phyloP scores from a whole-genome alignment of 2,797 vertebrate genomes.

The Etheostoma perlongum region DNA sequence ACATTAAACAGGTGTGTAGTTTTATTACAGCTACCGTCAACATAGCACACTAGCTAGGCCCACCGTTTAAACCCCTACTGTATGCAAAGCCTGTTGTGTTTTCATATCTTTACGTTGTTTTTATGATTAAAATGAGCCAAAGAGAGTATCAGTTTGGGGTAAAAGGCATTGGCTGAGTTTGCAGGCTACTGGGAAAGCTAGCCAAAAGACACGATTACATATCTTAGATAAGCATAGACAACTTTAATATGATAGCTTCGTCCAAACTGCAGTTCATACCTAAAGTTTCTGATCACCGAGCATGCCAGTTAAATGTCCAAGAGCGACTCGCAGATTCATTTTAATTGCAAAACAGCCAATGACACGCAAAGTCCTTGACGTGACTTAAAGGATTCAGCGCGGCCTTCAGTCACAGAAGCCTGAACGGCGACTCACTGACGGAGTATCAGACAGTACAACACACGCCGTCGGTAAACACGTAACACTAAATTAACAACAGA shows the following conservation, averaged over 20 bases:
- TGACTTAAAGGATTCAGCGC: slow-evolving; percentile 50
- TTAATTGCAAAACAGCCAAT: slow-evolving; percentile 35
- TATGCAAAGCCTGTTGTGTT: no score
- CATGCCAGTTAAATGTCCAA: background rate
- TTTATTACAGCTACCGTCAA: no score
- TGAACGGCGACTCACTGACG: background rate
- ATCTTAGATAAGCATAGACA: background rate
- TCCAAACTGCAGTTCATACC: accelerated
- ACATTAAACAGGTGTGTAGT: no score
- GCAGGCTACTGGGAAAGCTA: slow-evolving; percentile 2
- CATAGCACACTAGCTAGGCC: no score
- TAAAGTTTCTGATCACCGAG: accelerated
- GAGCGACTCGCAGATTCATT: accelerated
- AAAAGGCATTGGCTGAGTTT: background rate
- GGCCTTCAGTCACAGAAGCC: slow-evolving; percentile 46
- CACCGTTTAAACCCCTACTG: no score
- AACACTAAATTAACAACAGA: accelerated
- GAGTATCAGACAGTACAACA: accelerated
- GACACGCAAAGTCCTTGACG: slow-evolving; percentile 84
- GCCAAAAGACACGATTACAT: background rate
- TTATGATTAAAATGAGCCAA: background rate
- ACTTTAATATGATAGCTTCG: accelerated
- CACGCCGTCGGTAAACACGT: accelerated
- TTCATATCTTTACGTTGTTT: background rate
- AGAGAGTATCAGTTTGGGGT: accelerated